phyloP scores from a whole-genome alignment of 1,140 invertebrate genomes.

The Drosophila nikananu region DNA sequence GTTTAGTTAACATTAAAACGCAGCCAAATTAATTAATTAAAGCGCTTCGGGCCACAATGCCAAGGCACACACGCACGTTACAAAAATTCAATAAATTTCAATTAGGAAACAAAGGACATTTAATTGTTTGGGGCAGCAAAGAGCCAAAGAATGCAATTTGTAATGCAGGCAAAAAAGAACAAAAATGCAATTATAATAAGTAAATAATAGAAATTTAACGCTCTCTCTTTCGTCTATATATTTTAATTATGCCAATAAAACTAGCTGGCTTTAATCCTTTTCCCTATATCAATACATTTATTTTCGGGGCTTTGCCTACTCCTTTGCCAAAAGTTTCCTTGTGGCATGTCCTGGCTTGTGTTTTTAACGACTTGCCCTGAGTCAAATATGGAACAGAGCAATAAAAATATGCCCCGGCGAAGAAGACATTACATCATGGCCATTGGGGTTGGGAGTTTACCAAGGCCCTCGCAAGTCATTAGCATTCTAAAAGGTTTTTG shows the following conservation, averaged over 20 bases:
- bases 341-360: slow-evolving; percentile 64
- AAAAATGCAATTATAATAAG: slow-evolving; percentile 59
- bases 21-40: slow-evolving; percentile 80
- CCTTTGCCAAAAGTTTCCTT: slow-evolving; percentile 23
- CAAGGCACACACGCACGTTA: slow-evolving; percentile 7
- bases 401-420: slow-evolving; percentile 59
- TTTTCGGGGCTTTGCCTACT: background rate
- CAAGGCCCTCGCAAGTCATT: slow-evolving; percentile 70
- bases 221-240: slow-evolving; percentile 16
- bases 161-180: slow-evolving; percentile 41
- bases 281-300: slow-evolving; percentile 9
- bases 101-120: slow-evolving; percentile 60
- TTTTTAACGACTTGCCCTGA: slow-evolving; percentile 66
- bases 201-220: slow-evolving; percentile 55
- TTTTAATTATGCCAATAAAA: slow-evolving; percentile 62
- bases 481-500: slow-evolving; percentile 81
- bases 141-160: slow-evolving; percentile 49
- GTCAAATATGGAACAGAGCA: slow-evolving; percentile 55
- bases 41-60: slow-evolving; percentile 57
- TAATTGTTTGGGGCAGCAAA: slow-evolving; percentile 37
- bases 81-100: slow-evolving; percentile 61
- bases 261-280: slow-evolving; percentile 26
- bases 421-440: slow-evolving; percentile 47
- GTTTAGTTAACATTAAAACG: slow-evolving; percentile 67
- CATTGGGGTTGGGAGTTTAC: background rate